phyloP scores from a whole-genome alignment of 30 jellyfish, hydroid and myxozoan species.

The Aurelia sp. region DNA sequence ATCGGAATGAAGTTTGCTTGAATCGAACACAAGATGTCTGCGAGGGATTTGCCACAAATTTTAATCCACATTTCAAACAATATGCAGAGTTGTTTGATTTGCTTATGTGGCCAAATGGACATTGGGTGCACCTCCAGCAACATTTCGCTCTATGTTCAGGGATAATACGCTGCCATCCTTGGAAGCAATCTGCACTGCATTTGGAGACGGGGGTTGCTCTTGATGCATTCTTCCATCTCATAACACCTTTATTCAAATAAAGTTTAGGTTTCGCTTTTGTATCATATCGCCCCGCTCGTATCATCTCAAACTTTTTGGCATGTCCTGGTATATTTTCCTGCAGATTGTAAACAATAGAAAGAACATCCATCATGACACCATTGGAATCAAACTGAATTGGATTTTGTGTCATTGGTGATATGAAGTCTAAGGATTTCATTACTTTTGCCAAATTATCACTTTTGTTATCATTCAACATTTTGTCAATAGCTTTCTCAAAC shows the following conservation, averaged over 20 bases:
- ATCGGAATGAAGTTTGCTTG: constrained; percentile 59
- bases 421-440: constrained; percentile 38
- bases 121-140: constrained; percentile 86
- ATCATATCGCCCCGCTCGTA: constrained; percentile 61
- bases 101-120: constrained; percentile 79
- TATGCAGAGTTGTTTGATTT: constrained; percentile 72
- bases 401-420: constrained; percentile 65
- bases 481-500: constrained; percentile 25
- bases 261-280: constrained; percentile 29
- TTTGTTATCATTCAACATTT: constrained; percentile 9
- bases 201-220: constrained; percentile 64
- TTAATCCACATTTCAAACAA: constrained; percentile 59
- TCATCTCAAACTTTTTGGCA: constrained; percentile 1
- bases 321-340: constrained; percentile 32
- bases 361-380: constrained; percentile 34
- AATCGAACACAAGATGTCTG: constrained; percentile 73
- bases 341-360: constrained; percentile 62
- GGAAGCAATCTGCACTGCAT: constrained; percentile 78
- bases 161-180: constrained; percentile 64
- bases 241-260: constrained; percentile 33
- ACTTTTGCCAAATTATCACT: constrained; percentile 18
- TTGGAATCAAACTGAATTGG: constrained; percentile 24
- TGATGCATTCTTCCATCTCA: constrained; percentile 84
- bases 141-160: constrained; percentile 21
- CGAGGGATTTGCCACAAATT: constrained; percentile 71